Evolutionary conservation across 1,140 invertebrate species (phyloP).

Genomic region (Harpegnathos saltator): DNA sequence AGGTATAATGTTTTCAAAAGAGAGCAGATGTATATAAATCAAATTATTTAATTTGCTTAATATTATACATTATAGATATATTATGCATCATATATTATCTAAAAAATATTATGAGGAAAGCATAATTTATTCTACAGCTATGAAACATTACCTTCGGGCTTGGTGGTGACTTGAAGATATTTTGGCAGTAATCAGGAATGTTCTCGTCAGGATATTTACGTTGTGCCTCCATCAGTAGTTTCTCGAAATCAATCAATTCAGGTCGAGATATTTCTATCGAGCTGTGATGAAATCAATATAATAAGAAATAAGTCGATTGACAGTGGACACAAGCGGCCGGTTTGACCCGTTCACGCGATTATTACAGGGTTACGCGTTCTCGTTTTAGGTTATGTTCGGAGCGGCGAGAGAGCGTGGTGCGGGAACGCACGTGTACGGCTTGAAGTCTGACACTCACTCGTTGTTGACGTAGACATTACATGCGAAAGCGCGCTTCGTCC

Average conservation of each 20-base stretch:
- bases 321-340: background rate
- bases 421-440: conserved; percentile 11
- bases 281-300: conserved; percentile 57
- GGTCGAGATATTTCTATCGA: conserved; percentile 64
- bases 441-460: background rate
- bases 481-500: background rate
- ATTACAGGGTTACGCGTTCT: conserved; percentile 43
- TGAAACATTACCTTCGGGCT: too few species aligned
- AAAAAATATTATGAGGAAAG: too few species aligned
- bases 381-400: conserved; percentile 62
- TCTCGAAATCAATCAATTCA: conserved; percentile 52
- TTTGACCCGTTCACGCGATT: too few species aligned
- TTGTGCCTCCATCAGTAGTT: conserved; percentile 60
- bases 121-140: too few species aligned
- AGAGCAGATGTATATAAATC: too few species aligned
- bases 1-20: too few species aligned
- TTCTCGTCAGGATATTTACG: conserved; percentile 65
- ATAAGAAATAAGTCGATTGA: conserved; percentile 1
- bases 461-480: background rate
- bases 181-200: conserved; percentile 78
- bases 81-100: too few species aligned
- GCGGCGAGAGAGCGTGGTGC: background rate
- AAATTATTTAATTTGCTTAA: too few species aligned
- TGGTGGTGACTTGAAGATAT: conserved; percentile 63
- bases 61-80: too few species aligned